Evolutionary conservation across 2,888 invertebrate genomes (phyloP).

Genomic region (Plagodis dolabraria): DNA sequence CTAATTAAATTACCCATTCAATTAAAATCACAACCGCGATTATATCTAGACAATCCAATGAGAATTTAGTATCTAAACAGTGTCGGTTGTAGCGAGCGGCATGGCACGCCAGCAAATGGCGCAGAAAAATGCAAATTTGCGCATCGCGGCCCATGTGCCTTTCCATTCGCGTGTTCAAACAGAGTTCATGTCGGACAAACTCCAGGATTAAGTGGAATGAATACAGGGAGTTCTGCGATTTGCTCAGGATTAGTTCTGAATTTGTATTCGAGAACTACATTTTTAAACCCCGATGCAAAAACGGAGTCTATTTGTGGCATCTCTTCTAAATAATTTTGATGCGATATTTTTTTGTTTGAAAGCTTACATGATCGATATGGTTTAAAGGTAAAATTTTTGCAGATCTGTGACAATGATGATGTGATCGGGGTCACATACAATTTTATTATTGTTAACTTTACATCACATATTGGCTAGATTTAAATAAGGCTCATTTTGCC

Average conservation of each 20-base stretch:
- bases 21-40: neutral
- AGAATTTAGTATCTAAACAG: conserved; percentile 5
- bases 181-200: conserved; percentile 21
- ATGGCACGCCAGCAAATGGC: conserved; percentile 53
- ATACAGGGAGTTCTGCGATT: neutral
- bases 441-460: too few species aligned
- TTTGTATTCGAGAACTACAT: conserved; percentile 7
- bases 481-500: too few species aligned
- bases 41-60: conserved; percentile 5
- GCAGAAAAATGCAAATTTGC: conserved; percentile 74
- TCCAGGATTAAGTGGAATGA: conserved; percentile 8
- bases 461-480: too few species aligned
- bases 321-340: too few species aligned
- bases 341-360: too few species aligned
- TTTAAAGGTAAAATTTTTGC: too few species aligned
- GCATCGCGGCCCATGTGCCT: conserved; percentile 38
- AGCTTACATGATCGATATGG: too few species aligned
- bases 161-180: conserved; percentile 35
- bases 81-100: conserved; percentile 25
- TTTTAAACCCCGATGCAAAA: too few species aligned
- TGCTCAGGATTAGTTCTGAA: conserved; percentile 5
- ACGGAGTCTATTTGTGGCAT: too few species aligned
- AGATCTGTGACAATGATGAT: too few species aligned
- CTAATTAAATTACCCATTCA: neutral
- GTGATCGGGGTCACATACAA: too few species aligned